A percentile compares a stretch with the other conserved stretches of the same genome.
Conservation (phyloP, 1,140 invertebrate species). For the Leptopilina clavipes region DNA sequence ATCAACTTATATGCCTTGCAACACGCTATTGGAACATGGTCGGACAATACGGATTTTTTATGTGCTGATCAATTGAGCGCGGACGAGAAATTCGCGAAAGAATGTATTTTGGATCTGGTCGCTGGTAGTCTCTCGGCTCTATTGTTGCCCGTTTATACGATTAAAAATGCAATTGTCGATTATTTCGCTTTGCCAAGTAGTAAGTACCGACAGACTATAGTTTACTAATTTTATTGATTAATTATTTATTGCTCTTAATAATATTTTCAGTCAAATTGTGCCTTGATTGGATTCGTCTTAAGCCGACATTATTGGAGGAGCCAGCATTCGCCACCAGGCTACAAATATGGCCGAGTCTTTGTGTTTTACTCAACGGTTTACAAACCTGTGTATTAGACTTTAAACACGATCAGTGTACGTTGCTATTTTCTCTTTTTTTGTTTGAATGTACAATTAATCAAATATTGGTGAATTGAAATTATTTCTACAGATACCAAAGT, state of each 20-base stretch:
- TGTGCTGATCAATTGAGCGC: conserved; percentile 72
- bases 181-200: conserved; percentile 83
- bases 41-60: conserved; percentile 60
- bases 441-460: no score
- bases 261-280: conserved; percentile 81
- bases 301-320: conserved; percentile 77
- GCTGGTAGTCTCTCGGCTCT: conserved; percentile 82
- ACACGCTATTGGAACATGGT: conserved; percentile 74
- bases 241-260: conserved; percentile 30
- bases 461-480: conserved; percentile 41
- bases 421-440: not conserved
- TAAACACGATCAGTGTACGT: conserved; percentile 73
- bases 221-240: not conserved
- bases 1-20: conserved; percentile 85
- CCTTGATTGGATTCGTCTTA: conserved; percentile 82
- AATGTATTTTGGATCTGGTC: conserved; percentile 80
- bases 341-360: conserved; percentile 88
- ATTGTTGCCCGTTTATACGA: conserved; percentile 82
- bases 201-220: conserved; percentile 72
- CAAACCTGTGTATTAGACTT: conserved; percentile 74
- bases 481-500: conserved; percentile 78
- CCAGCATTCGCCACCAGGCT: conserved; percentile 79
- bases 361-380: conserved; percentile 83
- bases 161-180: conserved; percentile 78
- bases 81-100: conserved; percentile 76